Base-by-base conservation (phyloP, 1,140 invertebrate genomes). In the Uloborus diversus region DNA sequence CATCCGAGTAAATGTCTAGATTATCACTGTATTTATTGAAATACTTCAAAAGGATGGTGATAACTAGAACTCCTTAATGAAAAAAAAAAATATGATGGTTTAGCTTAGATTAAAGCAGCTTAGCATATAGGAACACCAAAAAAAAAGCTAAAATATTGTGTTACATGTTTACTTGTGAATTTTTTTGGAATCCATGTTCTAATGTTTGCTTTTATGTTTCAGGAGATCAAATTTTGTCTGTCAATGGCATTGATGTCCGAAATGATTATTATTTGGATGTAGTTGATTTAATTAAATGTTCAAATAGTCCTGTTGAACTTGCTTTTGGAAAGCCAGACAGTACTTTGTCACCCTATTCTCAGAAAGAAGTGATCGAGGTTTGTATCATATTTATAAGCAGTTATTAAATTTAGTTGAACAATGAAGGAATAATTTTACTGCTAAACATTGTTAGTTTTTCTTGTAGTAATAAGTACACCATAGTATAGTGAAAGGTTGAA, bases 181-280 rank as follows among this genome's bases (percentile, higher is more conserved):
- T 42, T 42, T 2, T 42, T 42, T 17, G 2, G 17, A 42, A 2
- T 42, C 37, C 17, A 42, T 42, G 17, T 9, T 17, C 37, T 42
- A 42, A 42, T 9, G 17, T 42, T 42, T 9, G 7, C 37, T 42
- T 42, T 42, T 42, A 42, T 42, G 37, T 9, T 42, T 42, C 17
- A 80, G 79, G 79, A 65, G 79, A 80, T 53, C 79, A 73, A 53
- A 73, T 80, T 28, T 71, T 80, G 65, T 64, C 66, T 33, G 79
- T 80, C 25, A 80, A 80, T 71, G 79, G 79, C 14, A 62, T 28
- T 5, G 49, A 65, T 80, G 68, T 80, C 17, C 57, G 65, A 33
- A 65, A 80, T n/a, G 69, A 70, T 33, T 32, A 80, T 28, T 80
- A 62, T 25, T 56, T 80, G 25, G 35, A 53, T 35, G 79, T 80